phyloP scores from a whole-genome alignment of 2,888 invertebrate species.

The Polymixis lichenea region DNA sequence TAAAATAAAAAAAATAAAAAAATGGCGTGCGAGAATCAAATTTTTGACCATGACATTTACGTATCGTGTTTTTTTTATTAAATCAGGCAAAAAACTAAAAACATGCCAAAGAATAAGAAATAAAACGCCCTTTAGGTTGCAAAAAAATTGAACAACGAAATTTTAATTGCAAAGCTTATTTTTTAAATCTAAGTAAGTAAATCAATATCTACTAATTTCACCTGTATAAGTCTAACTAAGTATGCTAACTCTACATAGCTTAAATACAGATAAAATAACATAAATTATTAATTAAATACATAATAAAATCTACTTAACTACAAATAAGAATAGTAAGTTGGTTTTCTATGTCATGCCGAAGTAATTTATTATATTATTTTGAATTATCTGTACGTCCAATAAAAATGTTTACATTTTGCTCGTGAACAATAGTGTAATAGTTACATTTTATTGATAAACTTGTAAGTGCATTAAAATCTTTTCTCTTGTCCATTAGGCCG shows the following conservation, averaged over 20 bases:
- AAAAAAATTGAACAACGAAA: background rate
- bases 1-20: background rate
- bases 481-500: background rate
- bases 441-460: background rate
- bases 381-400: background rate
- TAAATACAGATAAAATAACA: background rate
- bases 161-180: background rate
- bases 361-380: too few species aligned
- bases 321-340: background rate
- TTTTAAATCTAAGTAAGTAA: background rate
- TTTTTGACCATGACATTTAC: background rate
- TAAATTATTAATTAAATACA: background rate
- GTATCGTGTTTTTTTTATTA: too few species aligned
- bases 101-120: background rate
- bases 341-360: background rate
- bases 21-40: background rate
- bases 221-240: background rate
- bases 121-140: background rate
- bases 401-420: background rate
- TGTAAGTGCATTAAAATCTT: background rate
- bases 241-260: background rate
- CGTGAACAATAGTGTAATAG: too few species aligned
- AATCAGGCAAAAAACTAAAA: background rate
- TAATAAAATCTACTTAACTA: background rate
- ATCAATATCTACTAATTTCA: background rate